Evolutionary conservation across 2,888 invertebrate genomes (phyloP).

Genomic region (Eledona agricola): DNA sequence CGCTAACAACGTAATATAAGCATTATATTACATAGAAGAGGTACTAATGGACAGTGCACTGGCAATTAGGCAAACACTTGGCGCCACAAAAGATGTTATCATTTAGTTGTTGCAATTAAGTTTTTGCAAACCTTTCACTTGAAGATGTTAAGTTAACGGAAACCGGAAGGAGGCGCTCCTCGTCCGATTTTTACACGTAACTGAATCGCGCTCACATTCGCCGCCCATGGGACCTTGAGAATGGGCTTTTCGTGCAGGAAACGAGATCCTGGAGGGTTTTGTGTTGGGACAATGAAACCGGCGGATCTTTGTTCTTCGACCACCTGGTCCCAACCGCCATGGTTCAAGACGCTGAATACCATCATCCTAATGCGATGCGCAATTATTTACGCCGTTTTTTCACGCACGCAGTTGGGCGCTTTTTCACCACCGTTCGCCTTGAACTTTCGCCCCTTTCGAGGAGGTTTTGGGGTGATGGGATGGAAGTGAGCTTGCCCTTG

Average conservation of each 20-base stretch:
- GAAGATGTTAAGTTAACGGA: no score
- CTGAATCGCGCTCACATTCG: no score
- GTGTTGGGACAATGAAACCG: slow-evolving; percentile 50
- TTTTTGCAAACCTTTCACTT: no score
- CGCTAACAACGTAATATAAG: no score
- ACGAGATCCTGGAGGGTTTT: slow-evolving; percentile 35
- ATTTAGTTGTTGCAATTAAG: no score
- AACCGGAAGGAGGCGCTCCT: no score
- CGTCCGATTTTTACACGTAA: no score
- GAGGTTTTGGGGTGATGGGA: neutral
- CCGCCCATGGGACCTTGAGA: slow-evolving; percentile 34
- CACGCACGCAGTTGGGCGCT: slow-evolving; percentile 41
- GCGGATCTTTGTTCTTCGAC: slow-evolving; percentile 51
- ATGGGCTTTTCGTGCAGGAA: slow-evolving; percentile 37
- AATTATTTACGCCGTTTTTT: slow-evolving; percentile 52
- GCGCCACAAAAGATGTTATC: no score
- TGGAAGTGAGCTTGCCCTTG: slow-evolving; percentile 15
- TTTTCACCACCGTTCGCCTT: slow-evolving; percentile 33
- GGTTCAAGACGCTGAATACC: slow-evolving; percentile 33
- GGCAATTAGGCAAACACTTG: no score
- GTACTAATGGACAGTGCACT: no score
- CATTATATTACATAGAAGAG: no score
- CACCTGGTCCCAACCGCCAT: slow-evolving; percentile 49
- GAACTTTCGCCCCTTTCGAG: slow-evolving; percentile 24
- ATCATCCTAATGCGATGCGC: slow-evolving; percentile 44